These are phyloP conservation scores for Danionella cerebrum DNA, from an alignment of 2,113 vertebrate genomes.

Conservation along the genomic window DNA sequence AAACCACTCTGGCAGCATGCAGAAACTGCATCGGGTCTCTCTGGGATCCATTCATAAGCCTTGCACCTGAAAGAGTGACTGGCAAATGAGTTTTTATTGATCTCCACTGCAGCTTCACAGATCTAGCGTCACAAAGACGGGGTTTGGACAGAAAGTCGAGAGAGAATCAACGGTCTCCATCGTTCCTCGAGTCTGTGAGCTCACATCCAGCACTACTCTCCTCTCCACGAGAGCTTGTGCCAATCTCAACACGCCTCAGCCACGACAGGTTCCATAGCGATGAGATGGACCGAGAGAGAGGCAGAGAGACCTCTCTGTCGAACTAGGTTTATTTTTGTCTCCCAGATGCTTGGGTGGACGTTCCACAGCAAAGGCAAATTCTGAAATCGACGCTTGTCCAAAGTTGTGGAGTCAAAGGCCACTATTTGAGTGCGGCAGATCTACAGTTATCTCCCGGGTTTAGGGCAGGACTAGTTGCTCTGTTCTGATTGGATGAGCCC, in stretches of 20 bases:
- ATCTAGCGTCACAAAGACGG: neutral
- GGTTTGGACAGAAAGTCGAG: neutral
- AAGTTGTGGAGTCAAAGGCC: conserved; percentile 30
- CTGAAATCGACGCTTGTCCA: conserved; percentile 2
- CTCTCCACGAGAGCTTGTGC: neutral
- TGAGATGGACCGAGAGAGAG: neutral
- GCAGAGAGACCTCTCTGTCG: neutral
- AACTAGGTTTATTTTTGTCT: neutral
- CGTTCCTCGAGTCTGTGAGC: neutral
- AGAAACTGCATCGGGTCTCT: neutral
- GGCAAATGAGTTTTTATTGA: conserved; percentile 13
- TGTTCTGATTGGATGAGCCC: conserved; percentile 16
- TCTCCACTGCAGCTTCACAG: neutral
- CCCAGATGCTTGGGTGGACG: neutral
- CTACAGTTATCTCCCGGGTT: conserved; percentile 8
- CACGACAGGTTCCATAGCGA: neutral
- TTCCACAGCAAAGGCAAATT: conserved; percentile 21
- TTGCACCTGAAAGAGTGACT: neutral
- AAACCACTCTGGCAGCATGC: neutral
- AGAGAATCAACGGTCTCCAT: conserved; percentile 3
- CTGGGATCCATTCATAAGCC: neutral
- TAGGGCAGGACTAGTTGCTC: conserved; percentile 12
- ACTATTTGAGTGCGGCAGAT: conserved; percentile 29
- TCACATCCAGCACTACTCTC: neutral
- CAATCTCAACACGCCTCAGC: neutral